Evolutionary conservation across 2,888 invertebrate genomes (phyloP).

Genomic region (Altica lythri): DNA sequence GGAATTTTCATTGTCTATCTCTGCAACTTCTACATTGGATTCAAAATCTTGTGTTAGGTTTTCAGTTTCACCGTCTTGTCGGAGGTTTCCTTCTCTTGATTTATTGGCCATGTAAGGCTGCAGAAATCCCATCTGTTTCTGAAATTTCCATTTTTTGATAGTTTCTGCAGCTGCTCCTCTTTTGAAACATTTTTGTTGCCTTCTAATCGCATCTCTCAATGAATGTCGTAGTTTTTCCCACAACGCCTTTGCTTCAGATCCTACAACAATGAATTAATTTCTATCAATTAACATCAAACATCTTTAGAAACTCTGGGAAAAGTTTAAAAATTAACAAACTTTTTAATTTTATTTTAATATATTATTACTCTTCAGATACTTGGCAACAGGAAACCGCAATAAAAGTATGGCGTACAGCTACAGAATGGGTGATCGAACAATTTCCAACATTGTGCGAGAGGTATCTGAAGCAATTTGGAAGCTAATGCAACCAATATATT

Average conservation of each 20-base stretch:
- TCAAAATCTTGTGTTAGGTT: neutral
- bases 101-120: slow-evolving; percentile 25
- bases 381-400: slow-evolving; percentile 23
- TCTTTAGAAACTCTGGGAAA: too few relatives aligned
- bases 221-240: slow-evolving; percentile 27
- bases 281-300: neutral
- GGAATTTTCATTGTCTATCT: slow-evolving; percentile 6
- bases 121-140: slow-evolving; percentile 29
- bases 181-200: slow-evolving; percentile 16
- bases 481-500: slow-evolving; percentile 10
- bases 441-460: slow-evolving; percentile 9
- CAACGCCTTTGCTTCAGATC: slow-evolving; percentile 25
- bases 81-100: slow-evolving; percentile 24
- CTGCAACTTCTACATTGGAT: slow-evolving; percentile 3
- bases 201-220: too few relatives aligned
- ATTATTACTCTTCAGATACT: slow-evolving; percentile 14
- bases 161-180: slow-evolving; percentile 18
- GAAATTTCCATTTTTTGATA: slow-evolving; percentile 24
- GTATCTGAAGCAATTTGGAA: slow-evolving; percentile 16
- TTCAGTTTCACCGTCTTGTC: slow-evolving; percentile 16
- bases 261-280: slow-evolving; percentile 20
- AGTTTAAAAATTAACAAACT: neutral
- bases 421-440: slow-evolving; percentile 22
- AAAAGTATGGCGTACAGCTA: slow-evolving; percentile 33
- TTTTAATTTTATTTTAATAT: neutral